phyloP scores from a whole-genome alignment of 2,113 vertebrate species.

The Athene cunicularia region DNA sequence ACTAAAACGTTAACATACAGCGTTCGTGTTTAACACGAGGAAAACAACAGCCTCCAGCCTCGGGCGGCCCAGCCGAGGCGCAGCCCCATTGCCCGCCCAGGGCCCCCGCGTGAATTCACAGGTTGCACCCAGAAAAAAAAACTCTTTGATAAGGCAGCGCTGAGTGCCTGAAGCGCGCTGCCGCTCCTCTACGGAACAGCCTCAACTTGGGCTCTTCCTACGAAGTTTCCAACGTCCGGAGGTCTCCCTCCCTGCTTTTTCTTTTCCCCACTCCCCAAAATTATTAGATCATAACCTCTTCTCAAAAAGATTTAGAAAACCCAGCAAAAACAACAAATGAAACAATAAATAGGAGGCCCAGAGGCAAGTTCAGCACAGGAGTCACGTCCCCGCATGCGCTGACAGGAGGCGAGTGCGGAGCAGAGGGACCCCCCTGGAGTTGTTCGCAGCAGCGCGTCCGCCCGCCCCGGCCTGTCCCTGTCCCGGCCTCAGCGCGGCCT shows the following conservation, averaged over 20 bases:
- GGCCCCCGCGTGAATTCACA: not conserved
- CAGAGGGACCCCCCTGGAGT: not conserved
- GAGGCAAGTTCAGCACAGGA: not conserved
- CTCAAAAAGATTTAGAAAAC: not conserved
- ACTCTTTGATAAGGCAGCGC: fast-evolving
- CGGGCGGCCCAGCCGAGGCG: fast-evolving
- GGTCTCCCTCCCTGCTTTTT: not conserved
- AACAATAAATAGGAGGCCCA: not conserved
- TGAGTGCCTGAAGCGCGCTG: fast-evolving
- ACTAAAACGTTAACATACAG: not conserved
- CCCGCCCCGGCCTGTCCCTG: no score
- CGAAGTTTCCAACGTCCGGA: fast-evolving
- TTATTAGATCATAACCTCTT: not conserved
- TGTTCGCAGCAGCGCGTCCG: fast-evolving
- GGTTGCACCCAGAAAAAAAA: no score
- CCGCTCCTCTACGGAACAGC: not conserved
- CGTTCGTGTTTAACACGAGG: not conserved
- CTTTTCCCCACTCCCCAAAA: not conserved
- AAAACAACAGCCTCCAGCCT: not conserved
- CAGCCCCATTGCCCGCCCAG: no score
- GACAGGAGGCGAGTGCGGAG: not conserved
- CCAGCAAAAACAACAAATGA: not conserved
- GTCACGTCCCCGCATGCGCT: not conserved
- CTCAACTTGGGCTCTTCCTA: fast-evolving
- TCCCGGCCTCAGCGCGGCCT: not conserved